A percentile compares a stretch with the other conserved stretches of the same genome.
Evolutionary conservation across 2,888 invertebrate genomes (phyloP).

Genomic region (Cryptocephalus moraei): DNA sequence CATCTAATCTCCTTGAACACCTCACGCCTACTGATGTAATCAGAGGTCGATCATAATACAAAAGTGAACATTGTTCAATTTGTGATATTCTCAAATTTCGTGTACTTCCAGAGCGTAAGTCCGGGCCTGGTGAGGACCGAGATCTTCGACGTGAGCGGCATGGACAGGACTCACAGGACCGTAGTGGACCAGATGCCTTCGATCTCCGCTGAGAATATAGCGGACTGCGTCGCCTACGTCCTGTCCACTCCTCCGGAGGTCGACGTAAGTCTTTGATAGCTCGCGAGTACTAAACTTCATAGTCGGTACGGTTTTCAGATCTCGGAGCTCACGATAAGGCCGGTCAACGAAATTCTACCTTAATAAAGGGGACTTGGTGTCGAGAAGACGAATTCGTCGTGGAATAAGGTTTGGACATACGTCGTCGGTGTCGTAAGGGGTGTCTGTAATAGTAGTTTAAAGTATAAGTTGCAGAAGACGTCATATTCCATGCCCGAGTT

Average conservation of each 20-base stretch:
- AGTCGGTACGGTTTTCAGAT: background rate
- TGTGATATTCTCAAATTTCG: background rate
- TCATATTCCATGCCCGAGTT: no score
- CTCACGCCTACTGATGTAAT: no score
- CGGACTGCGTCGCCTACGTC: constrained; percentile 1
- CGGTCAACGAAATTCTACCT: background rate
- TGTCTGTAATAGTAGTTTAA: no score
- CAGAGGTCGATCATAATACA: no score
- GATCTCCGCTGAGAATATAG: constrained; percentile 3
- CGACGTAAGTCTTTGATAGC: background rate
- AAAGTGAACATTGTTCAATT: no score
- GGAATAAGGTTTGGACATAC: no score
- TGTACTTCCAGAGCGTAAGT: constrained; percentile 5
- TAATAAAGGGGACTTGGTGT: no score
- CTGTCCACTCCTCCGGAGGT: background rate
- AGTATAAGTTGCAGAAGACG: no score
- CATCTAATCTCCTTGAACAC: no score
- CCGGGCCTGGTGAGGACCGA: constrained; percentile 8
- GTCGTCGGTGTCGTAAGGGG: no score
- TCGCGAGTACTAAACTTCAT: background rate
- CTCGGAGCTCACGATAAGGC: background rate
- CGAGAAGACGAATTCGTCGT: no score
- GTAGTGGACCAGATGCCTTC: background rate
- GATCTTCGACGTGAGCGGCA: background rate
- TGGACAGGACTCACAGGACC: background rate